Conservation (phyloP, 1,140 invertebrate genomes). For the Brachionus manjavacas region DNA sequence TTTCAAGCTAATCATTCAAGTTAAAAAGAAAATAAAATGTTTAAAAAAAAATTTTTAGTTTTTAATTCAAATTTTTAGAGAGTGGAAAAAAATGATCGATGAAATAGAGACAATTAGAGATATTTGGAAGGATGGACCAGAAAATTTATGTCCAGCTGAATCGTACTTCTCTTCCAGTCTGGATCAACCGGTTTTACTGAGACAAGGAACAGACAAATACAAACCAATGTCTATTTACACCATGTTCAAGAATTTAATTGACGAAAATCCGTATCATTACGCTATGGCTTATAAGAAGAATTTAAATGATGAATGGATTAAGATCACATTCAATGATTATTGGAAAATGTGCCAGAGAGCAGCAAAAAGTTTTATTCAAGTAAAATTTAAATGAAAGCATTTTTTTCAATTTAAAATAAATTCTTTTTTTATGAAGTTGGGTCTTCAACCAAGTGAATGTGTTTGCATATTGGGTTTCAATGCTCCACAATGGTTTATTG, state of each 20-base stretch:
- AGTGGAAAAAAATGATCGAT: background rate
- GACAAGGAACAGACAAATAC: slow-evolving; percentile 55
- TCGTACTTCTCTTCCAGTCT: slow-evolving; percentile 60
- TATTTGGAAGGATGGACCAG: slow-evolving; percentile 62
- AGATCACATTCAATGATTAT: slow-evolving; percentile 74
- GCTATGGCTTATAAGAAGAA: slow-evolving; percentile 63
- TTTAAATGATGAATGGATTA: slow-evolving; percentile 61
- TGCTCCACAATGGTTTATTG: slow-evolving; percentile 80
- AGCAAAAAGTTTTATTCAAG: slow-evolving; percentile 76
- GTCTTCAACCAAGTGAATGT: slow-evolving; percentile 59
- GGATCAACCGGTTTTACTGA: slow-evolving; percentile 66
- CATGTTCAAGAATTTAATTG: slow-evolving; percentile 65
- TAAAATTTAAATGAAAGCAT: slow-evolving; percentile 42
- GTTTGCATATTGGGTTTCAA: slow-evolving; percentile 87
- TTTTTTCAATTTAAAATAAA: background rate
- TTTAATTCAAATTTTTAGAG: background rate
- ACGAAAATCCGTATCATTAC: slow-evolving; percentile 65
- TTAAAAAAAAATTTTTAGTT: background rate
- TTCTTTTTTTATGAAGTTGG: background rate
- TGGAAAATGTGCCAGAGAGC: slow-evolving; percentile 67
- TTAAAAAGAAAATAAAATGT: background rate
- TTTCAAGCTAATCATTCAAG: background rate
- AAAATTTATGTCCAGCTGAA: slow-evolving; percentile 65
- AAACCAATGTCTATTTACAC: slow-evolving; percentile 73
- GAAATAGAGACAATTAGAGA: background rate